Evolutionary conservation across 2,888 invertebrate species (phyloP).

Genomic region (Cyclophora albipunctata): DNA sequence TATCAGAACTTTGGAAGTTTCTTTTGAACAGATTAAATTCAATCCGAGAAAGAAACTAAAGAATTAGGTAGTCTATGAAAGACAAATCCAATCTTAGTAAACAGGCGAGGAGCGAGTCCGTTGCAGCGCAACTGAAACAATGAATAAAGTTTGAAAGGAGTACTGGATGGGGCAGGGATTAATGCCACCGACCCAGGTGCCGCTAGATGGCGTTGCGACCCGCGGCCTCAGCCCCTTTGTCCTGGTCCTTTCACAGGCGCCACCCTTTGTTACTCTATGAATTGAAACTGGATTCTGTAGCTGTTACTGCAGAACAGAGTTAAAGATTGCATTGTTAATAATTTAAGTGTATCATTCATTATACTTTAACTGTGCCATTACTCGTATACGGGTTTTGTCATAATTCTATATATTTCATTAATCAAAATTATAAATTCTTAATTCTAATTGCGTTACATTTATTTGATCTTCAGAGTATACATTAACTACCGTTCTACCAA

Average conservation of each 20-base stretch:
- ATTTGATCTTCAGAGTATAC: no score
- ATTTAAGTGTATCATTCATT: slow-evolving; percentile 1
- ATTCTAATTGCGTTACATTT: no score
- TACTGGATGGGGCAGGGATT: slow-evolving; percentile 34
- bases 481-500: no score
- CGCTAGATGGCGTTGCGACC: slow-evolving; percentile 29
- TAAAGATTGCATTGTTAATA: slow-evolving; percentile 4
- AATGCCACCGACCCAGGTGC: slow-evolving; percentile 47
- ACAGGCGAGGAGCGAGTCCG: slow-evolving; percentile 29
- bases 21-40: slow-evolving; percentile 18
- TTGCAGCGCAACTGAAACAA: slow-evolving; percentile 55
- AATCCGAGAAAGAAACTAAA: slow-evolving; percentile 27
- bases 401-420: no score
- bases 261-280: slow-evolving; percentile 10
- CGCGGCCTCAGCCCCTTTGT: slow-evolving; percentile 28
- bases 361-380: neutral
- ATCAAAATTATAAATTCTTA: no score
- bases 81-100: slow-evolving; percentile 53
- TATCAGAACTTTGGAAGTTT: slow-evolving; percentile 14
- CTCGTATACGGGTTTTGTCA: no score
- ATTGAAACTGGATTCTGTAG: slow-evolving; percentile 9
- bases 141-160: slow-evolving; percentile 61
- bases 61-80: slow-evolving; percentile 33
- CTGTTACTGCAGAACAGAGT: slow-evolving; percentile 1
- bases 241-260: slow-evolving; percentile 11